phyloP scores from a whole-genome alignment of 2,797 vertebrate genomes.

The Microctenopoma lineatum region DNA sequence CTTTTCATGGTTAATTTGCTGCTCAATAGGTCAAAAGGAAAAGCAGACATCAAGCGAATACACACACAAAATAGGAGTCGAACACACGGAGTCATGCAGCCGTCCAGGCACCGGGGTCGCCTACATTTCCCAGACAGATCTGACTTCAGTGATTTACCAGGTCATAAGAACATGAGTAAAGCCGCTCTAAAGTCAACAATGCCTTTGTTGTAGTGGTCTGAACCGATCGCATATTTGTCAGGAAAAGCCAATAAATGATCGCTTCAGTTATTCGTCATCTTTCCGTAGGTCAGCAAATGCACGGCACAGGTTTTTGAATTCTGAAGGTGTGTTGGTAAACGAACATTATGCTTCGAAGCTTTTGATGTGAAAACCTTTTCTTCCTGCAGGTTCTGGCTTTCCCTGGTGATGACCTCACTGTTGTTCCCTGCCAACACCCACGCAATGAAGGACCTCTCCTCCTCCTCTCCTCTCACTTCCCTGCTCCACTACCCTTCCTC shows the following conservation, averaged over 20 bases:
- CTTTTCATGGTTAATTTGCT: constrained; percentile 72
- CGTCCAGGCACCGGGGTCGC: constrained; percentile 24
- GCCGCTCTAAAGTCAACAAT: constrained; percentile 25
- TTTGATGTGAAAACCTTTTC: too few relatives aligned
- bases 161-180: constrained; percentile 32
- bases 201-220: constrained; percentile 15
- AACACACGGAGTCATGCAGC: constrained; percentile 46
- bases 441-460: constrained; percentile 82
- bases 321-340: too few relatives aligned
- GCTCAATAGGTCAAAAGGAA: constrained; percentile 71
- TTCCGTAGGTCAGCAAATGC: not conserved
- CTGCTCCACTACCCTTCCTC: constrained; percentile 80
- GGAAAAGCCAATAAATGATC: not conserved
- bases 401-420: constrained; percentile 82
- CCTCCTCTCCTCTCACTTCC: constrained; percentile 75
- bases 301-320: too few relatives aligned
- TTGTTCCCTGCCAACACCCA: constrained; percentile 70
- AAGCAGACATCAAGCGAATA: constrained; percentile 59
- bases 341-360: too few relatives aligned
- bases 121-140: constrained; percentile 49
- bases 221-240: constrained; percentile 6
- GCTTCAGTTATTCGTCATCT: constrained; percentile 6
- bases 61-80: constrained; percentile 38
- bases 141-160: constrained; percentile 28
- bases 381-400: constrained; percentile 56